Evolutionary conservation across 2,113 vertebrate species (phyloP).

Genomic region (Spheniscus mendiculus): DNA sequence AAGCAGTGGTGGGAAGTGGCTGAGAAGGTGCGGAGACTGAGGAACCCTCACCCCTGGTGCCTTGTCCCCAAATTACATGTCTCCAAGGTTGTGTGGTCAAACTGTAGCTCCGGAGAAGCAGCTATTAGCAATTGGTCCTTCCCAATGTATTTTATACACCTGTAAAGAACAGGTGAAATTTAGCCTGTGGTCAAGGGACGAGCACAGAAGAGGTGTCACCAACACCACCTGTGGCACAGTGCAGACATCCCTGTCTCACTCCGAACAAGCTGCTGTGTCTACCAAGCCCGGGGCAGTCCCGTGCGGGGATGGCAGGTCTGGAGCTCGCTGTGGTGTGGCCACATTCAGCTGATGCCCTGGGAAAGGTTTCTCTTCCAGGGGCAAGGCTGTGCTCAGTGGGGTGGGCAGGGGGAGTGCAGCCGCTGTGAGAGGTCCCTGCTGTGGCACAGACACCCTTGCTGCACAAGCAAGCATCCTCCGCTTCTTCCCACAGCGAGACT

Average conservation of each 20-base stretch:
- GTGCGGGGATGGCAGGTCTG: rapidly evolving
- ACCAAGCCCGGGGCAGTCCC: rapidly evolving
- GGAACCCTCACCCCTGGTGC: background rate
- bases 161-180: background rate
- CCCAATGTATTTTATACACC: rapidly evolving
- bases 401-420: background rate
- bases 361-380: background rate
- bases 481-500: rapidly evolving
- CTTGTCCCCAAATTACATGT: rapidly evolving
- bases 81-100: too few species aligned
- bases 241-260: rapidly evolving
- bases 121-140: background rate
- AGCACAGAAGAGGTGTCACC: background rate
- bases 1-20: background rate
- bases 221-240: rapidly evolving
- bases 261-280: background rate
- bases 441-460: background rate
- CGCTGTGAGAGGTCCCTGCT: background rate
- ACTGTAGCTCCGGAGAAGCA: background rate
- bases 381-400: background rate
- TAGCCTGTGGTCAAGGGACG: rapidly evolving
- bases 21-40: background rate
- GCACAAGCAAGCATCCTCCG: background rate
- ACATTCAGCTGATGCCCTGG: background rate
- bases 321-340: rapidly evolving